A percentile compares a stretch with the other conserved stretches of the same genome.
These are phyloP conservation scores for Motacilla tschutschensis DNA, from an alignment of 2,113 vertebrate genomes.

Conservation along the genomic window DNA sequence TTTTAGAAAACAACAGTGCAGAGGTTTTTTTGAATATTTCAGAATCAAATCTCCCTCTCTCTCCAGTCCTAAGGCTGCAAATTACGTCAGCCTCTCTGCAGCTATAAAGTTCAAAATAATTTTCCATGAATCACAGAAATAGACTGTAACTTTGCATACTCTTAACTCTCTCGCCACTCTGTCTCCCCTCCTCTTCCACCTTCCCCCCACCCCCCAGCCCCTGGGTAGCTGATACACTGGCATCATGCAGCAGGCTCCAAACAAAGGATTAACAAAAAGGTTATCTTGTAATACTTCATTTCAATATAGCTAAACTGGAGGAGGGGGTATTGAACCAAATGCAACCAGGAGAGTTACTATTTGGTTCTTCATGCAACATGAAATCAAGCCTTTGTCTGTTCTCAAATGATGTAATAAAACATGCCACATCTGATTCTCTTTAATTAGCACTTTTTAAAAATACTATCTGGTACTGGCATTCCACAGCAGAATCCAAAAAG, in stretches of 20 bases:
- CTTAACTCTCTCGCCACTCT: neutral
- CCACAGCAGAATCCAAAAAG: slow-evolving; percentile 1
- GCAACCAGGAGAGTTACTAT: neutral
- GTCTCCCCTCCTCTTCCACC: neutral
- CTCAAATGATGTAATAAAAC: neutral
- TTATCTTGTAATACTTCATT: neutral
- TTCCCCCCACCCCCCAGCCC: neutral
- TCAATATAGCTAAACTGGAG: neutral
- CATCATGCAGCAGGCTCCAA: slow-evolving; percentile 30
- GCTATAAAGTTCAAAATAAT: slow-evolving; percentile 32
- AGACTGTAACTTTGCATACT: neutral
- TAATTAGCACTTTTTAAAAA: neutral
- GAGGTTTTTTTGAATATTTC: neutral
- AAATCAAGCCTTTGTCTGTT: neutral
- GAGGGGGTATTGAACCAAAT: neutral
- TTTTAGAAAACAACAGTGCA: slow-evolving; percentile 6
- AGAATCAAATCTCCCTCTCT: neutral
- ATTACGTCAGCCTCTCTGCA: slow-evolving; percentile 37
- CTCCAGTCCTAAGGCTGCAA: slow-evolving; percentile 13
- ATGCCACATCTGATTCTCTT: neutral
- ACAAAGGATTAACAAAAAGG: neutral
- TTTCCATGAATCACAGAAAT: slow-evolving; percentile 25
- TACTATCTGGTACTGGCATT: neutral
- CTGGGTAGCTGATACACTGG: slow-evolving; percentile 1
- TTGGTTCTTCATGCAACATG: neutral